Evolutionary conservation across 2,113 vertebrate genomes (phyloP).

Genomic region (Alectura lathami): DNA sequence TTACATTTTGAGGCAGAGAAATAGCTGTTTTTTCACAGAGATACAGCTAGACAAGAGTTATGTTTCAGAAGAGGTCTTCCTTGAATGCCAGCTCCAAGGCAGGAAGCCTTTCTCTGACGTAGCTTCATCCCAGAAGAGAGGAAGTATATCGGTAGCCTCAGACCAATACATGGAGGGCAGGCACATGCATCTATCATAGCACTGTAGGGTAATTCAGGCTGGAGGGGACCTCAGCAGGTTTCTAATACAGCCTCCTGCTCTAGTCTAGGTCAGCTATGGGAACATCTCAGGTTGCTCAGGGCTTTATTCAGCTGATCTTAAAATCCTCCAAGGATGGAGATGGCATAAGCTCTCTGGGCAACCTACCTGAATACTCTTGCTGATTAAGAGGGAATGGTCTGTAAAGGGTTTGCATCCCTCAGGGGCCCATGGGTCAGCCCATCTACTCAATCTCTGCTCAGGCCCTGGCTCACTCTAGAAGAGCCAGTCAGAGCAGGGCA

Average conservation of each 20-base stretch:
- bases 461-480: neutral
- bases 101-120: neutral
- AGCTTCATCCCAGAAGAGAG: neutral
- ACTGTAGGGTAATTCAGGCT: neutral
- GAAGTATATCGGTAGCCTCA: neutral
- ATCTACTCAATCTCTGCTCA: neutral
- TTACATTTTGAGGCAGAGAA: neutral
- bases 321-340: neutral
- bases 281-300: neutral
- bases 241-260: neutral
- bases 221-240: neutral
- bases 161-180: neutral
- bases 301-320: neutral
- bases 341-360: neutral
- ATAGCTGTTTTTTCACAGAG: neutral
- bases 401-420: accelerated
- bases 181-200: neutral
- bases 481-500: accelerated
- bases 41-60: neutral
- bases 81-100: neutral
- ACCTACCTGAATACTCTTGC: neutral
- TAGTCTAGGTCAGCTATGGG: neutral
- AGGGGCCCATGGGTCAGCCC: neutral
- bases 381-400: neutral
- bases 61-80: neutral